Evolutionary conservation across 2,113 vertebrate species (phyloP).

Genomic region (Phyllostomus discolor): DNA sequence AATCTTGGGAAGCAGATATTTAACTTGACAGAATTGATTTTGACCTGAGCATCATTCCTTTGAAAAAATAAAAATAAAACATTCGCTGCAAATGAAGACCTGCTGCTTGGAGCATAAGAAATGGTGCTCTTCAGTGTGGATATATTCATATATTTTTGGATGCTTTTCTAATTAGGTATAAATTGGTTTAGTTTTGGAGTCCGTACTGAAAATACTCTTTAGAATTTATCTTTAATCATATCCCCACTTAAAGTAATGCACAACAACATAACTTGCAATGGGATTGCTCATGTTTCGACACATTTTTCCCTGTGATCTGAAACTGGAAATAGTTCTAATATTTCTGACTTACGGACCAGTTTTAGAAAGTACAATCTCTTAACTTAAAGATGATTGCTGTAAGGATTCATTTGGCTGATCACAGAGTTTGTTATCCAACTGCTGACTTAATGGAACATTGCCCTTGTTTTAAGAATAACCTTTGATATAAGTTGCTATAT

Average conservation of each 20-base stretch:
- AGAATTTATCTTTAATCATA: conserved; percentile 4
- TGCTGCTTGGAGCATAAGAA: background rate
- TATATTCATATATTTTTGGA: background rate
- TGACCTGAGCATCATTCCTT: conserved; percentile 24
- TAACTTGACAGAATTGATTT: conserved; percentile 2
- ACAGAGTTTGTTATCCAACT: background rate
- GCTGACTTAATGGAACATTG: background rate
- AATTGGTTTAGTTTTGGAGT: background rate
- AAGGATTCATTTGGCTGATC: background rate
- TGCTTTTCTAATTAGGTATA: background rate
- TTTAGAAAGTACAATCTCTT: background rate
- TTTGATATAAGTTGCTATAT: background rate
- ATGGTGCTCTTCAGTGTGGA: background rate
- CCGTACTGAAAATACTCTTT: background rate
- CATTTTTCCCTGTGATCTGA: background rate
- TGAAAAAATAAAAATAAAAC: background rate
- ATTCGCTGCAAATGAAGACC: background rate
- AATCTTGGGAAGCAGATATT: background rate
- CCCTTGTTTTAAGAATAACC: background rate
- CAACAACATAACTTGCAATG: background rate
- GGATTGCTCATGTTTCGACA: background rate
- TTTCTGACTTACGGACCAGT: background rate
- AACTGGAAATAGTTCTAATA: conserved; percentile 13
- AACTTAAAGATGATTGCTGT: background rate
- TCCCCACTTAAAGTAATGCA: background rate